Conservation (phyloP, 2,888 invertebrate species). For the Epirrhoe alternata region DNA sequence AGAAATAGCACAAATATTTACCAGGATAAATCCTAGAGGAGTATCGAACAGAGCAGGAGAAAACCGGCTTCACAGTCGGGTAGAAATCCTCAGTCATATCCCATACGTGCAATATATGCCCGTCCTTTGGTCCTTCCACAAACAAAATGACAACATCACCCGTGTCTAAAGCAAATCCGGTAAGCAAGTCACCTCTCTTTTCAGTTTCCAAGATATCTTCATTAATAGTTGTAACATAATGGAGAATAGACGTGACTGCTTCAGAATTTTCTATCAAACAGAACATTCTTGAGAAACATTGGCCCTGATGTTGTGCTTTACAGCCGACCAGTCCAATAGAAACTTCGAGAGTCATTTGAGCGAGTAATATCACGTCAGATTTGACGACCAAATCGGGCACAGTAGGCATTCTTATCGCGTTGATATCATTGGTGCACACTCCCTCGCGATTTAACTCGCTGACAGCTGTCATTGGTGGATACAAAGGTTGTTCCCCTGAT, state of each 20-base stretch:
- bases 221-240: conserved; percentile 61
- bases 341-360: conserved; percentile 74
- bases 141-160: conserved; percentile 63
- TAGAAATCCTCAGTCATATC: conserved; percentile 64
- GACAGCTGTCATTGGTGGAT: conserved; percentile 56
- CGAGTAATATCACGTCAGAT: conserved; percentile 59
- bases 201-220: conserved; percentile 44
- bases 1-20: conserved; percentile 38
- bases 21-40: conserved; percentile 67
- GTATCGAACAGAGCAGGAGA: conserved; percentile 65
- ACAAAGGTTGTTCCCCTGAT: conserved; percentile 68
- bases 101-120: conserved; percentile 66
- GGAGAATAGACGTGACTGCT: conserved; percentile 52
- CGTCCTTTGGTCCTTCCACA: conserved; percentile 70
- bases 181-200: conserved; percentile 53
- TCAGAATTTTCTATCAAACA: conserved; percentile 54
- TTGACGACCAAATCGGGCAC: conserved; percentile 57
- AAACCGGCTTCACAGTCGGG: conserved; percentile 59
- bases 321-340: conserved; percentile 74
- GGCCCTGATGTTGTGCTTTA: conserved; percentile 48
- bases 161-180: conserved; percentile 73
- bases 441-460: conserved; percentile 52
- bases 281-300: conserved; percentile 66
- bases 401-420: conserved; percentile 55
- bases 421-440: conserved; percentile 73